These are phyloP conservation scores for Cryptocephalus moraei DNA, from an alignment of 2,888 invertebrate genomes.

Conservation along the genomic window DNA sequence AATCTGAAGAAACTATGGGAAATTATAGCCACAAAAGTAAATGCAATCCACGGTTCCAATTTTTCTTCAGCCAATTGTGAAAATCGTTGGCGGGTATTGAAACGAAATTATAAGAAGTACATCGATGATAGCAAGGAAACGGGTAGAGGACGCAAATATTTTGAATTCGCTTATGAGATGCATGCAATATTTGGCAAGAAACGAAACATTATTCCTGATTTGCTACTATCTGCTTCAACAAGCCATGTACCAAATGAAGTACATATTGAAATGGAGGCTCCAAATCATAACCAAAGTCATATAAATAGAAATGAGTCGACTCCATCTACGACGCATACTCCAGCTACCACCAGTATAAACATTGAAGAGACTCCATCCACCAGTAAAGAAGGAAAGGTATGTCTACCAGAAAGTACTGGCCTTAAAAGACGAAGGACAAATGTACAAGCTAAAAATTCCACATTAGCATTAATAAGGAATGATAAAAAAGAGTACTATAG, in stretches of 20 bases:
- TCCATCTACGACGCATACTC: too few relatives aligned
- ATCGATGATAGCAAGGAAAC: neutral
- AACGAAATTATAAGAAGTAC: conserved; percentile 4
- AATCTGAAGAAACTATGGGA: conserved; percentile 3
- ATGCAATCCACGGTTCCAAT: neutral
- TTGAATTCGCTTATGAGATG: conserved; percentile 3
- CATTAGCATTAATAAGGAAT: too few relatives aligned
- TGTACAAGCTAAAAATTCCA: too few relatives aligned
- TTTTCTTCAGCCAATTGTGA: conserved; percentile 3
- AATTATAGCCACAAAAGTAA: conserved; percentile 1
- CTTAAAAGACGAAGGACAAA: too few relatives aligned
- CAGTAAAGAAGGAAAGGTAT: too few relatives aligned
- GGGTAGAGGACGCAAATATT: neutral
- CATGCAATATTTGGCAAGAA: neutral
- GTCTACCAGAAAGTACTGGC: too few relatives aligned
- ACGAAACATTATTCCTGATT: neutral
- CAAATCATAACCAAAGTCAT: too few relatives aligned
- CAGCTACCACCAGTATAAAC: too few relatives aligned
- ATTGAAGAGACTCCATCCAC: too few relatives aligned
- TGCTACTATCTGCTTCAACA: neutral
- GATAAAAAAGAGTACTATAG: too few relatives aligned
- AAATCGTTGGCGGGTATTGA: conserved; percentile 3
- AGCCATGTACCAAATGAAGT: neutral
- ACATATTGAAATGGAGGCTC: too few relatives aligned
- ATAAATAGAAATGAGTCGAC: too few relatives aligned